Conservation (phyloP, 53 echinoderm and acorn worm genomes). For the Paracentrotus lividus region DNA sequence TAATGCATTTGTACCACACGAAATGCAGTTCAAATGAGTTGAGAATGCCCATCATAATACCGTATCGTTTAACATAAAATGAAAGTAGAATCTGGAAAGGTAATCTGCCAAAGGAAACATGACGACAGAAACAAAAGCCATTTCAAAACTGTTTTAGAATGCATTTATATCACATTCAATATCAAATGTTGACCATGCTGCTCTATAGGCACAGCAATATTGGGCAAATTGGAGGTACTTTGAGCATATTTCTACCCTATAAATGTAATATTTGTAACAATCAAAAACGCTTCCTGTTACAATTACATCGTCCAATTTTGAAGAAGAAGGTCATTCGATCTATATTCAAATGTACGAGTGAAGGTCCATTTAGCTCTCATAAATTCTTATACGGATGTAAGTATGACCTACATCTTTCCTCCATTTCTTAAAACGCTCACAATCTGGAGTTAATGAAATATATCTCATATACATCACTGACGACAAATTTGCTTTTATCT, state of each 20-base stretch:
- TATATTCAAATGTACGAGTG: too few relatives aligned
- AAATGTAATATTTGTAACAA: neutral
- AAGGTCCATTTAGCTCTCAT: too few relatives aligned
- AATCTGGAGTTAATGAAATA: neutral
- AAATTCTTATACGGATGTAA: too few relatives aligned
- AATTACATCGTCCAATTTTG: too few relatives aligned
- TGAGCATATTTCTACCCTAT: neutral
- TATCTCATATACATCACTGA: neutral
- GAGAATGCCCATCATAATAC: neutral
- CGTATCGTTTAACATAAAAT: neutral
- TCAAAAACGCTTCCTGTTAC: neutral
- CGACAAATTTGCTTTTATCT: slow-evolving; percentile 7
- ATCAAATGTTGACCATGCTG: neutral
- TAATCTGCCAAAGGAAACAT: too few relatives aligned
- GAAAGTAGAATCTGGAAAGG: neutral
- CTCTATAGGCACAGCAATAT: neutral
- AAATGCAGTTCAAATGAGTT: neutral
- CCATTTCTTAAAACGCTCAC: neutral
- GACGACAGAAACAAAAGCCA: neutral
- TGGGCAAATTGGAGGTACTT: neutral
- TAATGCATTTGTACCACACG: neutral
- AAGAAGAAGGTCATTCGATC: too few relatives aligned
- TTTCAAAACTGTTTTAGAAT: neutral
- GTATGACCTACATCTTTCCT: neutral
- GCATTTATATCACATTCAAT: neutral